Base-by-base conservation (phyloP, 2,113 vertebrate genomes). In the Myocastor coypus region DNA sequence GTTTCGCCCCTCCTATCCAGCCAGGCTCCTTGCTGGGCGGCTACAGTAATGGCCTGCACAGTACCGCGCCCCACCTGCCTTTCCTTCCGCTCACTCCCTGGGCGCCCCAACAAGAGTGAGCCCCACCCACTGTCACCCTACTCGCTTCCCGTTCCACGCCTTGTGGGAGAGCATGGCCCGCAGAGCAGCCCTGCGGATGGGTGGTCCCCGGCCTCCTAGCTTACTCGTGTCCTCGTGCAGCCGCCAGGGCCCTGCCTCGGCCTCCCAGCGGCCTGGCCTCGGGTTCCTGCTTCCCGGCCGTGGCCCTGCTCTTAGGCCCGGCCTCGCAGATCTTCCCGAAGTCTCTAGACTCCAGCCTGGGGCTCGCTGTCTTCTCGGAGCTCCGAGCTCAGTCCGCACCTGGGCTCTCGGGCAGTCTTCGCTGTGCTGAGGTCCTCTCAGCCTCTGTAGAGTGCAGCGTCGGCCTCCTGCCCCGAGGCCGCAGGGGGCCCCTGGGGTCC, bases 351-450 rank as follows among this genome's bases (percentile, higher is more conserved):
- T 1, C 34, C n/a, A 14, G 37, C 59, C 32, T 82, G 75, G 40
- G 73, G n/a, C 66, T 77, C 77, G 52, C 37, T 57, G 32, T 81
- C 12, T 1, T 52, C 55, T 57, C 16, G 3, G 55, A 14, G 17
- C 13, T n/a, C 20, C 20, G 3, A 14, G 6, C 57, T 66, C 63
- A 14, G 28, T 0, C 5, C 30, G 2, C 16, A 8, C 46, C 46
- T 1, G 6, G 28, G 1, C 3, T 16, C 20, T 1, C 8, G 14
- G 10, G 11, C 28, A 59, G 3, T 8, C 37, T 46, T 24, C 46
- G 0, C 42, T 10, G 17, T 9, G 34, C 57, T 80, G 37, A 50
- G 7, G 10, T 52, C 28, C 20, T 3, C 59, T 2, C 55, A 57
- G 55, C 55, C 16, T 57, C 55, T 57, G 55, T 16, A 19, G 55